Evolutionary conservation across 2,888 invertebrate species (phyloP), one percentile per base, ranked within the genome.

Genomic region (Melanostoma scalare): DNA sequence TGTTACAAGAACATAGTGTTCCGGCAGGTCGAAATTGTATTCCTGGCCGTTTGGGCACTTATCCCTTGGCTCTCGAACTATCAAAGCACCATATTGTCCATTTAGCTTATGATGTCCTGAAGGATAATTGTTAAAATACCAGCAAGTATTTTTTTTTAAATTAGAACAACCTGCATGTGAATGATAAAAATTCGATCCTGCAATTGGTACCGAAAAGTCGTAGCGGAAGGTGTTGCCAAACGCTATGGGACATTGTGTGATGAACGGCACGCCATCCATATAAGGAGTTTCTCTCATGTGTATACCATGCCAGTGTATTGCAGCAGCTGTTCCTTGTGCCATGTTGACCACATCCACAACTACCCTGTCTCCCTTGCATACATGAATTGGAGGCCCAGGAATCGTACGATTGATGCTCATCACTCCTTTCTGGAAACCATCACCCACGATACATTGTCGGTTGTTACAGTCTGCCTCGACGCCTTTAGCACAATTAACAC

Each of bases 221-320:
- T 93, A 56, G 94, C 94, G 20, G 20, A 20, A 20, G 20, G 20
- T 20, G 20, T 20, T 20, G 20, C 20, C 20, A 1, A 95, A 95
- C 4, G 92, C 90, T 84, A 96, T 95, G 0, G 96, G 96, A 86
- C 96, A 96, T 90, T 96, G 96, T 0, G 96, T 96, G 6, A 96
- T 93, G 85, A 94, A 94, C 0, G 96, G 96, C 0, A 96, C 96
- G 0, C 96, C 96, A 85, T 96, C 96, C 96, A 96, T 96, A 89
- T 94, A 95, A 0, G 96, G 96, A 0, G 95, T 94, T 0, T 93
- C 93, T 31, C 91, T 90, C 91, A 96, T 96, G 88, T 96, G 96
- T 87, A 95, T 94, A 0, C 97, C 97, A 88, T 97, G 97, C 97
- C 97, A 97, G 89, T 97, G 97, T 31, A 98, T 94, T 0, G 95